Conservation (phyloP, 2,888 invertebrate genomes). For the Drosophila phalerata region DNA sequence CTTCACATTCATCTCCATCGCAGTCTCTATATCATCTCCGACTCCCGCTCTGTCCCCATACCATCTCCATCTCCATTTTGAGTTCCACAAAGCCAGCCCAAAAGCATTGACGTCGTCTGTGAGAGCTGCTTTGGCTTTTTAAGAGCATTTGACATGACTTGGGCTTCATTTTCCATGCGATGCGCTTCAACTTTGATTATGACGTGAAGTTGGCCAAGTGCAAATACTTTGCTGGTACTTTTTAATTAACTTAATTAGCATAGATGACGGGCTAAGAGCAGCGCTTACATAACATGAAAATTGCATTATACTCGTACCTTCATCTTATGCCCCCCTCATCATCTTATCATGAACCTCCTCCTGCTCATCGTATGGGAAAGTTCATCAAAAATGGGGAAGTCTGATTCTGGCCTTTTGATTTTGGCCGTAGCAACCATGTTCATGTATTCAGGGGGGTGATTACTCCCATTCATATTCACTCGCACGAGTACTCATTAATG, state of each 20-base stretch:
- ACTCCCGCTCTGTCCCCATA: conserved; percentile 6
- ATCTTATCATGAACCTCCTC: background rate
- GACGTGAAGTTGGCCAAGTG: conserved; percentile 79
- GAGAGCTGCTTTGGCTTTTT: conserved; percentile 53
- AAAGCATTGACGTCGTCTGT: conserved; percentile 25
- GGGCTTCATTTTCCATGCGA: conserved; percentile 59
- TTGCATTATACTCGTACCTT: conserved; percentile 64
- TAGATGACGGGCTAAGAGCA: conserved; percentile 76
- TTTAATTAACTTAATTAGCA: conserved; percentile 79
- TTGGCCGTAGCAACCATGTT: conserved; percentile 29
- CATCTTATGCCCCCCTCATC: background rate
- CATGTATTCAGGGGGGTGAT: conserved; percentile 21
- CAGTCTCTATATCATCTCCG: conserved; percentile 7
- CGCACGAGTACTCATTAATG: conserved; percentile 43
- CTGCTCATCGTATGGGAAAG: conserved; percentile 41
- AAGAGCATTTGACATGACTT: conserved; percentile 79
- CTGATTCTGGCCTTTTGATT: conserved; percentile 54
- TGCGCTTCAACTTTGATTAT: conserved; percentile 77
- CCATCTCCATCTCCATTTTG: conserved; percentile 31
- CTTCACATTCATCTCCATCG: conserved; percentile 16
- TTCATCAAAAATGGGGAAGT: conserved; percentile 28
- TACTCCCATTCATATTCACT: conserved; percentile 35
- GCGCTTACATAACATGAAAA: conserved; percentile 76
- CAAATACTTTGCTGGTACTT: conserved; percentile 79
- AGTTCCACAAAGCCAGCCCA: conserved; percentile 34